These are phyloP conservation scores for Acronicta psi DNA, from an alignment of 2,888 invertebrate genomes.

Conservation along the genomic window DNA sequence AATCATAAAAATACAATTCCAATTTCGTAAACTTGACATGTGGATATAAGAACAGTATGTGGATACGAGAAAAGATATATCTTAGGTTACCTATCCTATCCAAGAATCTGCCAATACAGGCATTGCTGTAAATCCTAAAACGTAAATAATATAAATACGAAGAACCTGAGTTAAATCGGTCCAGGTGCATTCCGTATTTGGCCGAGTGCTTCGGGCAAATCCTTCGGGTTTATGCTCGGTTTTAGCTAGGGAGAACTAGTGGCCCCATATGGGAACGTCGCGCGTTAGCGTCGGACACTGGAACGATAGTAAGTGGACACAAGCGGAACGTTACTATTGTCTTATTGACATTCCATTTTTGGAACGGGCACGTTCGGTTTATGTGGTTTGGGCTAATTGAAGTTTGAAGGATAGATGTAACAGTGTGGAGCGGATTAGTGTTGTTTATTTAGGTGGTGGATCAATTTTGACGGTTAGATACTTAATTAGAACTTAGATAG, in stretches of 20 bases:
- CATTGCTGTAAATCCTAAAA: slow-evolving; percentile 27
- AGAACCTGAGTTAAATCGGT: slow-evolving; percentile 46
- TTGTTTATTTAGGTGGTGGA: not conserved
- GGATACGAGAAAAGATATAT: not conserved
- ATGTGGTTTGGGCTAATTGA: slow-evolving; percentile 35
- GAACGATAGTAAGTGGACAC: slow-evolving; percentile 61
- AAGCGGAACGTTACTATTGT: slow-evolving; percentile 42
- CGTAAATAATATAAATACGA: slow-evolving; percentile 50
- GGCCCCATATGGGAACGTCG: slow-evolving; percentile 43
- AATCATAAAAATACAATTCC: no score
- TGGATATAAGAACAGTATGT: no score
- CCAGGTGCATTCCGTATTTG: slow-evolving; percentile 53
- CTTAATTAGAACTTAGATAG: no score
- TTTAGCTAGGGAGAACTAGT: slow-evolving; percentile 44
- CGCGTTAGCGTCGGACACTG: slow-evolving; percentile 40
- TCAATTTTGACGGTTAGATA: not conserved
- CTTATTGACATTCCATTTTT: slow-evolving; percentile 64
- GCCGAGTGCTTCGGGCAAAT: slow-evolving; percentile 52
- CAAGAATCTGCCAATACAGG: slow-evolving; percentile 10
- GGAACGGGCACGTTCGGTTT: slow-evolving; percentile 34
- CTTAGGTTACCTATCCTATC: not conserved
- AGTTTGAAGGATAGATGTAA: slow-evolving; percentile 11
- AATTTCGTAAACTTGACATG: no score
- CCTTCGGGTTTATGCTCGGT: slow-evolving; percentile 52
- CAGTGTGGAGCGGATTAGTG: not conserved